phyloP scores from a whole-genome alignment of 1,140 invertebrate species.

The Bombyx mandarina region DNA sequence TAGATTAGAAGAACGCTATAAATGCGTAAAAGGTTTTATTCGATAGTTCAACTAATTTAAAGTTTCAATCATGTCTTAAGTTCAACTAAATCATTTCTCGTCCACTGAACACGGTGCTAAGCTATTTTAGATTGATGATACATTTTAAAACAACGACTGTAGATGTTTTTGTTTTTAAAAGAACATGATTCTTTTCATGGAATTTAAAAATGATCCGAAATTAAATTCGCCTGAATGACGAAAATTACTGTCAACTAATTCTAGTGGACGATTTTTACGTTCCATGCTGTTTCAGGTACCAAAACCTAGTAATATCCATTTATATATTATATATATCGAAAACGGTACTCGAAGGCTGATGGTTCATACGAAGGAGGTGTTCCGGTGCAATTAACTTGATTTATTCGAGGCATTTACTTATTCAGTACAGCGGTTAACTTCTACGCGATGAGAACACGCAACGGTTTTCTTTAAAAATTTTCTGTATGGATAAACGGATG shows the following conservation, averaged over 20 bases:
- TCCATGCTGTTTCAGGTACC: too few relatives aligned
- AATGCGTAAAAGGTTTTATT: constrained; percentile 24
- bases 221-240: too few relatives aligned
- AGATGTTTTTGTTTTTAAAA: too few relatives aligned
- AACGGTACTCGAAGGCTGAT: constrained; percentile 41
- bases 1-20: constrained; percentile 38
- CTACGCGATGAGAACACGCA: constrained; percentile 56
- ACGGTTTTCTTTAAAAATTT: constrained; percentile 24
- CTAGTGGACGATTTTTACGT: too few relatives aligned
- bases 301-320: too few relatives aligned
- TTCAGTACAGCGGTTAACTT: constrained; percentile 52
- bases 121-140: constrained; percentile 1
- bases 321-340: constrained; percentile 25
- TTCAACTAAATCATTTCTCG: constrained; percentile 14
- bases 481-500: too few relatives aligned
- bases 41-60: constrained; percentile 18
- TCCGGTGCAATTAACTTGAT: constrained; percentile 66
- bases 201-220: too few relatives aligned
- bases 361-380: constrained; percentile 61
- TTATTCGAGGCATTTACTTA: constrained; percentile 66
- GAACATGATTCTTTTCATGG: too few relatives aligned
- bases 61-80: constrained; percentile 16
- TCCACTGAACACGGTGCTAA: constrained; percentile 9
- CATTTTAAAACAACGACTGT: too few relatives aligned
- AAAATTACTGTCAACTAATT: too few relatives aligned